Evolutionary conservation across 1,140 invertebrate genomes (phyloP), one percentile per base, ranked within the genome.

Genomic region (Zaprionus nigranus): DNA sequence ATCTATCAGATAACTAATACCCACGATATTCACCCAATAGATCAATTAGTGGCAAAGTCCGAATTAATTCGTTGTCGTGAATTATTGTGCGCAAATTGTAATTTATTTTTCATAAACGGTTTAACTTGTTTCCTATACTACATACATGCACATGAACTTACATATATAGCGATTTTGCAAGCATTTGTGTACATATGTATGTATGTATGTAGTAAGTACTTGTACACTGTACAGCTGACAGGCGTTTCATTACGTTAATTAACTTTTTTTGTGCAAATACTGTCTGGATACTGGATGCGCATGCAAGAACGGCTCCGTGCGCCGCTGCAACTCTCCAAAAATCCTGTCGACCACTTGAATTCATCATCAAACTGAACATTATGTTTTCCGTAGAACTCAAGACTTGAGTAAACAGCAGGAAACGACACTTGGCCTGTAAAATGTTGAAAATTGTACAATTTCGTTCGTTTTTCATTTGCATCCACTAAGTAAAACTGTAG

Each of bases 351-450:
- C 36, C 71, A 78, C 71, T 78, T 69, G 64, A 69, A 63, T 69
- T 75, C 64, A 74, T 73, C 71, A 73, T 78, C 64, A 78, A 67
- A 66, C 75, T 78, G 75, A 43, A 78, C 73, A 78, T 74, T 51
- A 78, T 78, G 70, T 67, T 78, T 74, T 74, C 70, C 67, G 71
- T 74, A 65, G 67, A 78, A 74, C 70, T 78, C 53, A 78, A 78
- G 75, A 58, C 70, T 63, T 78, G 53, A 63, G 75, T 78, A 67
- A 78, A 78, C 75, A 78, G 63, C 58, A 40, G 67, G 53, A 54
- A 74, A n/a, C 59, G 70, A 60, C 59, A 60, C 60, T 75, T 63
- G 40, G 15, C n/a, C 38, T 57, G 64, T 26, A 26, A 56, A 71
- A 75, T 67, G 61, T 64, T 74, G 66, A 77, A 74, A 58, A 68